Evolutionary conservation across 1,140 invertebrate genomes (phyloP).

Genomic region (Bicyclus anynana): DNA sequence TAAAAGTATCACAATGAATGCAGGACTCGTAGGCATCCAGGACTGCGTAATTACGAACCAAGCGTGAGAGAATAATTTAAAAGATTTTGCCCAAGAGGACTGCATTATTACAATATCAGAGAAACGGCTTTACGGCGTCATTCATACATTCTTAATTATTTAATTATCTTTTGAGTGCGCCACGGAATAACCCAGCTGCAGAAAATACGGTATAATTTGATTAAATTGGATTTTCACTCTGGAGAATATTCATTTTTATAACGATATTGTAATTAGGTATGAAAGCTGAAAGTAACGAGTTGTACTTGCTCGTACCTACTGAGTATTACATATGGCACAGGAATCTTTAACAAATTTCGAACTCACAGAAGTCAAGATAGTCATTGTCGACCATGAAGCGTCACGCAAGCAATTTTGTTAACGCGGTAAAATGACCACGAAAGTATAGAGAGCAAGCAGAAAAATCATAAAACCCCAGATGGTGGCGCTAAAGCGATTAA

Average conservation of each 20-base stretch:
- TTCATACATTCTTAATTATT: constrained; percentile 76
- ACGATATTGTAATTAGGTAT: constrained; percentile 45
- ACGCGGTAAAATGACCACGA: constrained; percentile 70
- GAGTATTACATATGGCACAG: not conserved
- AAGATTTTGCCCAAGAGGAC: constrained; percentile 70
- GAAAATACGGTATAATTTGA: constrained; percentile 65
- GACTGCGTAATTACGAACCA: constrained; percentile 60
- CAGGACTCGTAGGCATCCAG: constrained; percentile 44
- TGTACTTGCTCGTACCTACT: not conserved
- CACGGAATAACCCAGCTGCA: constrained; percentile 55
- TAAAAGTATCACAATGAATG: constrained; percentile 43
- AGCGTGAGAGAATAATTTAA: constrained; percentile 72
- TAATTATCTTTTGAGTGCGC: constrained; percentile 72
- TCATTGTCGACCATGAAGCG: constrained; percentile 40
- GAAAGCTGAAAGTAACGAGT: constrained; percentile 18
- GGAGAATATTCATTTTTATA: constrained; percentile 48
- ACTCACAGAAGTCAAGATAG: constrained; percentile 25
- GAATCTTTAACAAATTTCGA: constrained; percentile 15
- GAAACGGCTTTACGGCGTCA: constrained; percentile 69
- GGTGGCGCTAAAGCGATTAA: constrained; percentile 75
- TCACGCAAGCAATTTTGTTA: constrained; percentile 62
- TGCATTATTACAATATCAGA: constrained; percentile 73
- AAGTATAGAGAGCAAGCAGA: constrained; percentile 71
- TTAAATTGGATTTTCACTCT: constrained; percentile 60
- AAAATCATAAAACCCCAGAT: constrained; percentile 77